A percentile compares a stretch with the other conserved stretches of the same genome.
Evolutionary conservation across 1,140 invertebrate species (phyloP).

Genomic region (Zeugodacus cucurbitae): DNA sequence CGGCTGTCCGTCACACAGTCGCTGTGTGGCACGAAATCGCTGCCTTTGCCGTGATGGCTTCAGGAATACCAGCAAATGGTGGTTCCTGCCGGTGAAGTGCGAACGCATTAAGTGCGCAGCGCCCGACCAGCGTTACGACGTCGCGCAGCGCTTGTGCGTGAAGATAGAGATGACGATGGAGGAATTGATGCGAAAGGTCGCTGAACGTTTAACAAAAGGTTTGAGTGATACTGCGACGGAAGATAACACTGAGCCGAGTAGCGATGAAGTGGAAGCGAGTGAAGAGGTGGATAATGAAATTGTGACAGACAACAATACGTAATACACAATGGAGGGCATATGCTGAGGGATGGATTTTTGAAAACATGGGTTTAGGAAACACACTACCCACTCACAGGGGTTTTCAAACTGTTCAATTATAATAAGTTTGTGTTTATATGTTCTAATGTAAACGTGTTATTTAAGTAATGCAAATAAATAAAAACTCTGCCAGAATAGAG

Average conservation of each 20-base stretch:
- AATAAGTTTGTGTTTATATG: background rate
- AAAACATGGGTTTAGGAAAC: no score
- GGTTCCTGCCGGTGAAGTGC: constrained; percentile 55
- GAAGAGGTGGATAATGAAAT: background rate
- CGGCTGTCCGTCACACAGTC: constrained; percentile 57
- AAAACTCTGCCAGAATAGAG: no score
- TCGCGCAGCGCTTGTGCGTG: constrained; percentile 49
- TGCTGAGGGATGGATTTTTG: no score
- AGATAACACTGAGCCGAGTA: background rate
- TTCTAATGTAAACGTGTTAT: background rate
- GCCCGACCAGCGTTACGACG: constrained; percentile 56
- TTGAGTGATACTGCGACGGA: background rate
- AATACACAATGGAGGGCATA: no score
- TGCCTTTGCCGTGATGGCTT: constrained; percentile 57
- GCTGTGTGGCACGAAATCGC: constrained; percentile 56
- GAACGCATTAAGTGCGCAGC: constrained; percentile 55
- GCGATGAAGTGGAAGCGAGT: background rate
- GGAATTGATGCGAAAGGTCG: constrained; percentile 59
- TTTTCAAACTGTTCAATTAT: background rate
- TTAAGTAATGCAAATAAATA: no score
- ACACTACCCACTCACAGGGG: background rate
- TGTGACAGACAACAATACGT: background rate
- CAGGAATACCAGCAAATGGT: constrained; percentile 58
- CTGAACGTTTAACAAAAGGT: constrained; percentile 50
- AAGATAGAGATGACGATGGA: constrained; percentile 63